Conservation (phyloP, 2,113 vertebrate genomes). For the Thermophis baileyi region DNA sequence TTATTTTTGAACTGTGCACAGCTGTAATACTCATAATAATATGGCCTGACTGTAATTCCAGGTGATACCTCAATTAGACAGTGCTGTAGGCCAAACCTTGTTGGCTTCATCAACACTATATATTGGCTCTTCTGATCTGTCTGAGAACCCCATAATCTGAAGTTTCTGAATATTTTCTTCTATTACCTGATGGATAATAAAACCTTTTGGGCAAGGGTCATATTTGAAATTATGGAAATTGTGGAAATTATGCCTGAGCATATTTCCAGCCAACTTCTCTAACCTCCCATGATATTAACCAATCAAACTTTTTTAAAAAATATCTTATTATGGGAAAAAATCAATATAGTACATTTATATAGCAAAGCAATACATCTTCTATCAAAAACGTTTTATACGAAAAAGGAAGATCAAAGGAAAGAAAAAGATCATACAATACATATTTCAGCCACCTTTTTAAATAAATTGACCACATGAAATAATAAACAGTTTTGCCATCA, state of each 20-base stretch:
- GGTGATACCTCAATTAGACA: background rate
- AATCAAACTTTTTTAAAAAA: background rate
- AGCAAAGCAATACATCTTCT: background rate
- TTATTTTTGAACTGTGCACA: background rate
- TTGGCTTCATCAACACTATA: background rate
- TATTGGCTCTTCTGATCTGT: background rate
- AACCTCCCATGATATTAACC: background rate
- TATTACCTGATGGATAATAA: background rate
- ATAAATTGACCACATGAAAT: background rate
- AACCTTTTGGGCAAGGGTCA: background rate
- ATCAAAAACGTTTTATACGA: background rate
- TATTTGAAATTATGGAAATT: background rate
- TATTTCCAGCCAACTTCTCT: background rate
- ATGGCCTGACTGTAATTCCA: background rate
- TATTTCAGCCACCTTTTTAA: background rate
- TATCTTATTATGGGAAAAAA: background rate
- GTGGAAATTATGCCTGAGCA: background rate
- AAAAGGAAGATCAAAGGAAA: background rate
- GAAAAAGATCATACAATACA: background rate
- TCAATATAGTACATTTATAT: background rate
- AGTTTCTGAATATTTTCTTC: background rate
- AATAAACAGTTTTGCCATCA: background rate
- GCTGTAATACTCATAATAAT: background rate
- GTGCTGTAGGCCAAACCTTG: background rate
- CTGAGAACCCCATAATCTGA: background rate